Evolutionary conservation across 2,797 vertebrate genomes (phyloP), one percentile per base, ranked within the genome.

Genomic region (Macropus fuliginosus): DNA sequence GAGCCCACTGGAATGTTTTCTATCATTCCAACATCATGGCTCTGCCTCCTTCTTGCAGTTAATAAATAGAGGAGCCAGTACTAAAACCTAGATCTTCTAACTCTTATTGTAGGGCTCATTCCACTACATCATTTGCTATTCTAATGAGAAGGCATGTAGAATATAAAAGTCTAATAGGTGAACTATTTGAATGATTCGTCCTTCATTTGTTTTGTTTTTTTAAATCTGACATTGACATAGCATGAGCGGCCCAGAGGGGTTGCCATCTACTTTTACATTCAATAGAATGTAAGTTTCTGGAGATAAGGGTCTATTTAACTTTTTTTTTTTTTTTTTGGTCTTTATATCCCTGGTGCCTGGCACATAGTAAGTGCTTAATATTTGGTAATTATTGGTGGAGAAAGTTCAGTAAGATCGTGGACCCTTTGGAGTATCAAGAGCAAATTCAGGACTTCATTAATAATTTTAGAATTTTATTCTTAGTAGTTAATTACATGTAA

Each of bases 181-280:
- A 74, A 18, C 31, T n/a, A 1, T 81, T 24, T 81, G 18, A 81
- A 81, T 81, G 66, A 81, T 81, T 81, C 66, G 18, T 74, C 16
- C 16, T 74, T 74, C 5, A 24, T 24, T 81, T 56, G 56, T 56
- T 56, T 56, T 56, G 56, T 46, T 74, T 40, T 81, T 74, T 62
- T 34, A 14, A 81, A 81, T 81, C 18, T 40, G 18, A 81, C 18
- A 21, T 0, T 59, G 31, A 9, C 24, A 9, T 46, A 81, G 6
- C 18, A 24, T 40, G n/a, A 21, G 8, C 40, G 16, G n/a, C n/a
- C 24, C 66, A 81, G n/a, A 81, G n/a, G 18, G n/a, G n/a, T 46
- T 81, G n/a, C n/a, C 6, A 40, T 81, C 92, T 93, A 55, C 21
- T 95, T 94, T 96, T 93, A 91, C 31, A 24, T 93, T 81, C 18